Conservation (phyloP, 2,888 invertebrate species). For the Sphinx pinastri region DNA sequence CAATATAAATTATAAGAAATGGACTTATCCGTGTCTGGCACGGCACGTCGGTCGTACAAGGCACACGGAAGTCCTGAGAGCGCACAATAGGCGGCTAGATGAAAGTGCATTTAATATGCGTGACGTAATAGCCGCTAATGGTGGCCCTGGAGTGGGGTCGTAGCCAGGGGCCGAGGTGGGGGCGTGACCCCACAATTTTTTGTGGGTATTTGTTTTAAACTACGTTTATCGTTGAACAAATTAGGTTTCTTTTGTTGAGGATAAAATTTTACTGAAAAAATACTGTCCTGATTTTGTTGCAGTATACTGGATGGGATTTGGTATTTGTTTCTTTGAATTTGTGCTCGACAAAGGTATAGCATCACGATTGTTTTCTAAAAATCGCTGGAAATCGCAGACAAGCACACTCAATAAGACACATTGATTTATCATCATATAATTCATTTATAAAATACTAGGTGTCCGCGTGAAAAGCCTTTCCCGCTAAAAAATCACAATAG, state of each 20-base stretch:
- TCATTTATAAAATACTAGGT: too few species aligned
- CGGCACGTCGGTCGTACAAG: slow-evolving; percentile 34
- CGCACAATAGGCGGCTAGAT: slow-evolving; percentile 78
- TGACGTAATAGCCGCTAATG: slow-evolving; percentile 70
- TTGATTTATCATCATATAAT: too few species aligned
- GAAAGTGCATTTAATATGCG: slow-evolving; percentile 77
- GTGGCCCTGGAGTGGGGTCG: slow-evolving; percentile 39
- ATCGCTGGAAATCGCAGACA: too few species aligned
- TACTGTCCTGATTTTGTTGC: background rate
- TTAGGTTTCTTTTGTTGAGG: too few species aligned
- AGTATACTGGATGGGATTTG: too few species aligned
- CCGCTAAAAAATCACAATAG: too few species aligned
- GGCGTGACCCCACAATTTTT: background rate
- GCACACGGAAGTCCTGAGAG: slow-evolving; percentile 67
- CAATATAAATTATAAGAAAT: background rate
- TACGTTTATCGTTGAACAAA: too few species aligned
- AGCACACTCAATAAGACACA: too few species aligned
- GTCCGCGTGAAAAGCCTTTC: too few species aligned
- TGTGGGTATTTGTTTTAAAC: background rate
- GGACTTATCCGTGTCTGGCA: slow-evolving; percentile 24
- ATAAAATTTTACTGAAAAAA: background rate
- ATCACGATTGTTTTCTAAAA: too few species aligned
- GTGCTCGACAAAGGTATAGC: too few species aligned
- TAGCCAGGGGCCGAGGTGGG: background rate
- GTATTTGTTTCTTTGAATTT: too few species aligned